These are phyloP conservation scores for Drosophila diplacantha DNA, from an alignment of 2,888 invertebrate species.

Conservation along the genomic window DNA sequence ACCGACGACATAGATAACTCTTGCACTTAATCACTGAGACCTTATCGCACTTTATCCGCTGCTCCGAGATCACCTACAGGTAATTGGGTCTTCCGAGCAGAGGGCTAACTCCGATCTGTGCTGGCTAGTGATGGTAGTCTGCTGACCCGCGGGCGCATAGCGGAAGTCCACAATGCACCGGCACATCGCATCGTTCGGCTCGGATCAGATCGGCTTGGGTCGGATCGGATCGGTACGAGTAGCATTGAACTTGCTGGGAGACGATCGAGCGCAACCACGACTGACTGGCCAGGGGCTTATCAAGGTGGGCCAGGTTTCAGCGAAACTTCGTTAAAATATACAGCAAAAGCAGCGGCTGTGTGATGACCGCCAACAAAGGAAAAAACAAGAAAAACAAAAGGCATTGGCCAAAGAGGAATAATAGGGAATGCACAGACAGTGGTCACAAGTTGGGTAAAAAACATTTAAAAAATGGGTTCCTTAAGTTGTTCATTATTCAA, in stretches of 20 bases:
- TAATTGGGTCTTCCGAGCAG: conserved; percentile 8
- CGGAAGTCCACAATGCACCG: conserved; percentile 61
- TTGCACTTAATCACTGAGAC: conserved; percentile 17
- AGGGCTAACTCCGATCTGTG: conserved; percentile 26
- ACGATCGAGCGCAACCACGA: conserved; percentile 16
- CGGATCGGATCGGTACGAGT: conserved; percentile 22
- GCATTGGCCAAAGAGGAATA: conserved; percentile 41
- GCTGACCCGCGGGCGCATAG: conserved; percentile 50
- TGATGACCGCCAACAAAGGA: conserved; percentile 60
- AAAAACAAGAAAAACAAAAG: conserved; percentile 20
- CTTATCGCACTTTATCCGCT: conserved; percentile 27
- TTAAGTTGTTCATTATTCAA: too few relatives aligned
- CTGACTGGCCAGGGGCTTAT: conserved; percentile 43
- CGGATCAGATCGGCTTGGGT: conserved; percentile 22
- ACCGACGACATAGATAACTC: conserved; percentile 28
- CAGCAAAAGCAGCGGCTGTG: conserved; percentile 34
- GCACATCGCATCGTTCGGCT: conserved; percentile 20
- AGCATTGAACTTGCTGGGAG: conserved; percentile 63
- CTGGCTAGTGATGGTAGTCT: conserved; percentile 42
- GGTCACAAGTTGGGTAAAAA: not conserved
- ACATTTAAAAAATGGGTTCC: not conserved
- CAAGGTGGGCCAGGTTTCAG: conserved; percentile 67
- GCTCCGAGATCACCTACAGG: conserved; percentile 12
- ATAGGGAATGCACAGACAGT: conserved; percentile 49
- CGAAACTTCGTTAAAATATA: conserved; percentile 52